A percentile compares a stretch with the other conserved stretches of the same genome.
phyloP scores from a whole-genome alignment of 1,140 invertebrate genomes.

The Asobara japonica region DNA sequence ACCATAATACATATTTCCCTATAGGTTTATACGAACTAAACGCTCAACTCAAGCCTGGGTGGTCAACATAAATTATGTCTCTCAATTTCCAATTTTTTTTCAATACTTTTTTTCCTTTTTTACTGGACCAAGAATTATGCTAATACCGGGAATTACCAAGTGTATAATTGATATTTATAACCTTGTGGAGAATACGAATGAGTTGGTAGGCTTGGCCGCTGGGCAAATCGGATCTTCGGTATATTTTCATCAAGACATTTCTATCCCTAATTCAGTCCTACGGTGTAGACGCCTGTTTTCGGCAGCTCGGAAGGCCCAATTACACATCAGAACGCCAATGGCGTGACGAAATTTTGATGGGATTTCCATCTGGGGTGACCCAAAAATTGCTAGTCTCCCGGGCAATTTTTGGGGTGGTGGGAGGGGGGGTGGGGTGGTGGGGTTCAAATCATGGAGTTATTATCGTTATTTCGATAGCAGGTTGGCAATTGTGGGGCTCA shows the following conservation, averaged over 20 bases:
- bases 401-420: constrained; percentile 3
- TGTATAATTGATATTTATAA: constrained; percentile 65
- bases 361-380: constrained; percentile 15
- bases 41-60: constrained; percentile 52
- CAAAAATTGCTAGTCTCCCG: constrained; percentile 3
- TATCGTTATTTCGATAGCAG: not conserved
- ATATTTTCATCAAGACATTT: constrained; percentile 17
- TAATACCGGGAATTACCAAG: constrained; percentile 57
- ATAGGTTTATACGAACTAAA: not conserved
- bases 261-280: not conserved
- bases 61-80: constrained; percentile 55
- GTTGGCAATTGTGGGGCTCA: too few species aligned
- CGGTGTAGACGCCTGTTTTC: not conserved
- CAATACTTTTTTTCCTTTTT: constrained; percentile 11
- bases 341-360: constrained; percentile 35
- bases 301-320: constrained; percentile 30
- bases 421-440: too few species aligned
- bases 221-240: constrained; percentile 22
- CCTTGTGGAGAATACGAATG: constrained; percentile 25
- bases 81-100: constrained; percentile 10
- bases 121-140: constrained; percentile 58
- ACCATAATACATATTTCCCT: constrained; percentile 3
- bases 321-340: not conserved
- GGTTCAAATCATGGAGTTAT: not conserved
- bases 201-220: not conserved